These are phyloP conservation scores for Stomorhina lunata DNA, from an alignment of 2,888 invertebrate genomes.

Conservation along the genomic window DNA sequence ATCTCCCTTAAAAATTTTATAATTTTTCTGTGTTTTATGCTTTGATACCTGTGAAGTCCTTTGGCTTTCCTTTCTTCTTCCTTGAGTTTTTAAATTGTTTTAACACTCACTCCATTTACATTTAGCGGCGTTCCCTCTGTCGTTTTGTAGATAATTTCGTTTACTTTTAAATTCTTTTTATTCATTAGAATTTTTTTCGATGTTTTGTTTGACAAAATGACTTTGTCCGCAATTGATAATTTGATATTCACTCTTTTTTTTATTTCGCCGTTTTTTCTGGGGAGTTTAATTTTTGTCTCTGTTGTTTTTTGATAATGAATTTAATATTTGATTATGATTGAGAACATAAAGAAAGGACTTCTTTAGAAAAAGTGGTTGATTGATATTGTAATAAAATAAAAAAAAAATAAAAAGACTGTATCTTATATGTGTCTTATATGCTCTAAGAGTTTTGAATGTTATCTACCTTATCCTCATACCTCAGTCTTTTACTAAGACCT, in stretches of 20 bases:
- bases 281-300: not conserved
- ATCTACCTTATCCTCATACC: too few species aligned
- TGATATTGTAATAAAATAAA: not conserved
- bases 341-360: not conserved
- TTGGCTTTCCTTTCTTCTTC: not conserved
- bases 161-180: conserved; percentile 38
- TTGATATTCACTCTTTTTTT: conserved; percentile 74
- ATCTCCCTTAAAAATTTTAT: conserved; percentile 49
- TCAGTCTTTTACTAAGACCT: too few species aligned
- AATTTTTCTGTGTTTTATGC: conserved; percentile 47
- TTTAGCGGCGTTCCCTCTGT: conserved; percentile 21
- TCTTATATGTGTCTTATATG: not conserved
- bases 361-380: conserved; percentile 6
- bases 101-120: conserved; percentile 40
- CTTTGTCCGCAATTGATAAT: conserved; percentile 75
- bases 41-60: conserved; percentile 50
- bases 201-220: conserved; percentile 64
- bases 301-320: conserved; percentile 35
- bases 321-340: conserved; percentile 36
- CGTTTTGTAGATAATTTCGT: conserved; percentile 58
- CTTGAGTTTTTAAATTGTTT: conserved; percentile 37
- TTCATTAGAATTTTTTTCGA: conserved; percentile 22
- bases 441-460: too few species aligned
- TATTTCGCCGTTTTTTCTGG: conserved; percentile 37
- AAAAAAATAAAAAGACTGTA: not conserved